phyloP scores from a whole-genome alignment of 2,888 invertebrate species.

The Unio pictorum region DNA sequence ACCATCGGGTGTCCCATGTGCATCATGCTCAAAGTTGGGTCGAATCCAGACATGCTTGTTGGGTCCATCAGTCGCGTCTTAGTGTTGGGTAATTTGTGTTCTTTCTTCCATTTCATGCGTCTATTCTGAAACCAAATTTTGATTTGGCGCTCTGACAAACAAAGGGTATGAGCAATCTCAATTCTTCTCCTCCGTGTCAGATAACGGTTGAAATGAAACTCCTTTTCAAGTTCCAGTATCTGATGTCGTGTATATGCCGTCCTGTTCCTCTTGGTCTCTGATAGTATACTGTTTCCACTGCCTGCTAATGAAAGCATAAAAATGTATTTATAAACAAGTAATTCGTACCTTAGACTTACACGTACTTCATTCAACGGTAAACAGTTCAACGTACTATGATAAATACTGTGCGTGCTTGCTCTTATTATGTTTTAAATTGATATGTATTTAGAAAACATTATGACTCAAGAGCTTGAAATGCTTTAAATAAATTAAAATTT shows the following conservation, averaged over 20 bases:
- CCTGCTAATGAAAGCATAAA: no score
- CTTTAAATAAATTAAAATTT: no score
- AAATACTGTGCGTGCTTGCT: no score
- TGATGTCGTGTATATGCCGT: slow-evolving; percentile 98
- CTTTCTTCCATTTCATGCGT: slow-evolving; percentile 94
- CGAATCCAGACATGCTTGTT: slow-evolving; percentile 38
- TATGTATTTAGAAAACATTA: no score
- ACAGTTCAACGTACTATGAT: no score
- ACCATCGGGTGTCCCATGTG: slow-evolving; percentile 36
- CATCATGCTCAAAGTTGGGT: slow-evolving; percentile 39
- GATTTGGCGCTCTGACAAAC: slow-evolving; percentile 94
- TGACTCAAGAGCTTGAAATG: no score
- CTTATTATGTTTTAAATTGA: no score
- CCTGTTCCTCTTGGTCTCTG: slow-evolving; percentile 94
- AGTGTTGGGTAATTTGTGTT: slow-evolving; percentile 63
- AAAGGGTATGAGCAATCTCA: slow-evolving; percentile 96
- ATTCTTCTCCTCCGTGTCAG: slow-evolving; percentile 95
- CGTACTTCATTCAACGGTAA: no score
- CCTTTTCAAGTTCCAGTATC: slow-evolving; percentile 96
- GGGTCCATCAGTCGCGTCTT: slow-evolving; percentile 56
- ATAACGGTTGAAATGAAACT: slow-evolving; percentile 99
- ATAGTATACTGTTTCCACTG: slow-evolving; percentile 29
- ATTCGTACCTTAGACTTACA: no score
- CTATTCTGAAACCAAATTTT: slow-evolving; percentile 85
- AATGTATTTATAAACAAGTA: no score